phyloP scores from a whole-genome alignment of 2,797 vertebrate species.

The Tapera naevia region DNA sequence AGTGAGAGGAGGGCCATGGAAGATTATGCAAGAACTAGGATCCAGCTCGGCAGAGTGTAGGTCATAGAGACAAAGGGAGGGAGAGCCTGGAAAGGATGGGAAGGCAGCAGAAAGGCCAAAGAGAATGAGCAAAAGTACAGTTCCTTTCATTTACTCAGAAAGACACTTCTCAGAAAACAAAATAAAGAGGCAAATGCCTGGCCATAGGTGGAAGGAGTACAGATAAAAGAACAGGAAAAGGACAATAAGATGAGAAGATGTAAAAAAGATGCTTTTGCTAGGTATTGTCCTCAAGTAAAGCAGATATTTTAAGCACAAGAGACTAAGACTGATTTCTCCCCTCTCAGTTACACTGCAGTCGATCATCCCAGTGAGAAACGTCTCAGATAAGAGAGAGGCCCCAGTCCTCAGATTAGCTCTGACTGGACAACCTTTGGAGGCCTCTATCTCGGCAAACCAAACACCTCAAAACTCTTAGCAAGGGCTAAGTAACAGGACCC shows the following conservation, averaged over 20 bases:
- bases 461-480: background rate
- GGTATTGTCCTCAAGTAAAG: background rate
- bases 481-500: background rate
- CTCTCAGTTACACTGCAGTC: background rate
- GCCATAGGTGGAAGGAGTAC: background rate
- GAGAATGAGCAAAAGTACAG: background rate
- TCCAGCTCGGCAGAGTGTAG: background rate
- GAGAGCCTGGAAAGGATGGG: background rate
- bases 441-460: background rate
- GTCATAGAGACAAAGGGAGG: background rate
- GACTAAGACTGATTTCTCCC: background rate
- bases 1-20: background rate
- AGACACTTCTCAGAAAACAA: background rate
- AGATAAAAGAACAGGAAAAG: background rate
- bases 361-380: background rate
- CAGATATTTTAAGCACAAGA: background rate
- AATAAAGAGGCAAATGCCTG: background rate
- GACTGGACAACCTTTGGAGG: background rate
- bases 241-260: background rate
- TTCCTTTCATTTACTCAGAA: background rate
- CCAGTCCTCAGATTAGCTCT: background rate
- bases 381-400: background rate
- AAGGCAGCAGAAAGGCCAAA: background rate
- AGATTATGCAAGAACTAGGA: background rate
- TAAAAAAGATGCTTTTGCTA: background rate